Evolutionary conservation across 1,140 invertebrate genomes (phyloP), one percentile per base, ranked within the genome.

Genomic region (Drosophila asahinai): DNA sequence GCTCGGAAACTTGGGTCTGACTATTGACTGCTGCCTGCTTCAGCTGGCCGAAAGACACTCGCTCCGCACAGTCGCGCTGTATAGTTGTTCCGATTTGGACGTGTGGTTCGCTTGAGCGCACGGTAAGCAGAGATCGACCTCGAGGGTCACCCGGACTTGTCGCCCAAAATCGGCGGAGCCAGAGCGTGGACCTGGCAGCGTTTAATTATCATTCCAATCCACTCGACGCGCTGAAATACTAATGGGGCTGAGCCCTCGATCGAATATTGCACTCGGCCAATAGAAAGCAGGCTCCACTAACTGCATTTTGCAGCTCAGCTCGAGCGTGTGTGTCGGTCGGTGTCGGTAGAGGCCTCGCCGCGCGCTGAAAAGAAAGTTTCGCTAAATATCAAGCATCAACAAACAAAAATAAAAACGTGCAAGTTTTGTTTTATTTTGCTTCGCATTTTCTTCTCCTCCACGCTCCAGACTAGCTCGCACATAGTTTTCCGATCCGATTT

Each of bases 311-410:
- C 61, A 70, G 83, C 81, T 82, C 66, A 74, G 77, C 67, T 65
- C 70, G 63, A 63, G 65, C 61, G 62, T 84, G 81, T 83, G 78
- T 66, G 68, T 82, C 64, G 49, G 64, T 65, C 68, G 61, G 72
- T 65, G 67, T 65, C 68, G 64, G 72, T 68, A 64, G 73, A 55
- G 52, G 52, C 33, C 73, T 89, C 61, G 73, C 78, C 78, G 81
- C 61, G 68, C 68, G 60, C 65, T 71, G 62, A 89, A 89, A 84
- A 89, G 84, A 89, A 89, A 89, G 84, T 89, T 89, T 59, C 22
- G 78, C 81, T 75, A 71, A 84, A 83, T 65, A 65, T 80, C 80
- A 81, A 86, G 68, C 70, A 80, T 79, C 54, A 81, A 89, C 60
- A 87, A 89, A 64, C 71, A 76, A 77, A 76, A 47, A 59, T 51